Evolutionary conservation across 2,888 invertebrate species (phyloP), one percentile per base, ranked within the genome.

Genomic region (Pyralis farinalis): DNA sequence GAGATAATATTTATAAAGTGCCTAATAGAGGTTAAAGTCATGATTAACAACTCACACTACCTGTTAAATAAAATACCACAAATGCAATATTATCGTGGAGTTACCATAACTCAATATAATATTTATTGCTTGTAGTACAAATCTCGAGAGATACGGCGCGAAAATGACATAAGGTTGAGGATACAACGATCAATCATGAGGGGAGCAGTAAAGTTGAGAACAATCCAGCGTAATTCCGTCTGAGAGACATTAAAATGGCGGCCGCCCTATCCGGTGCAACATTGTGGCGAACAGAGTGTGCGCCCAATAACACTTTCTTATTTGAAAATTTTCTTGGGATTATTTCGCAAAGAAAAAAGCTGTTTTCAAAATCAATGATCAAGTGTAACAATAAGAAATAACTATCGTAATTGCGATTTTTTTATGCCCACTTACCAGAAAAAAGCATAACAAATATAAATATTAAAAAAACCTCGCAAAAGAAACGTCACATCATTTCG

Each of bases 181-280:
- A 85, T 85, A 85, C 85, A 77, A 85, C 87, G 82, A 88, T 87
- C 87, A 87, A 88, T 87, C 87, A 88, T 65, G 76, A 71, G 69
- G 74, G 74, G 77, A 71, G 86, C 83, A 82, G 78, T 88, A 88
- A 88, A 88, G 68, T 69, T 71, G 85, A 86, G 87, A 88, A 88
- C 87, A 88, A 88, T 87, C 85, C 87, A 77, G 87, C 85, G 87
- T 88, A 87, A 87, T 87, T 88, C 87, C 87, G 86, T 80, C 83
- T 70, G 82, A 82, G 77, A 73, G 86, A 88, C 87, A 87, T 88
- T 88, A 88, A 88, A 85, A 86, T 78, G 73, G 77, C 82, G 69
- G 78, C 80, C 84, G 86, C 86, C 87, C 86, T 86, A 87, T 88
- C 87, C 87, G 87, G 87, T 78, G 85, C 85, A 86, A 88, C 87